Conservation (phyloP, 2,113 vertebrate species). For the Uria aalge region DNA sequence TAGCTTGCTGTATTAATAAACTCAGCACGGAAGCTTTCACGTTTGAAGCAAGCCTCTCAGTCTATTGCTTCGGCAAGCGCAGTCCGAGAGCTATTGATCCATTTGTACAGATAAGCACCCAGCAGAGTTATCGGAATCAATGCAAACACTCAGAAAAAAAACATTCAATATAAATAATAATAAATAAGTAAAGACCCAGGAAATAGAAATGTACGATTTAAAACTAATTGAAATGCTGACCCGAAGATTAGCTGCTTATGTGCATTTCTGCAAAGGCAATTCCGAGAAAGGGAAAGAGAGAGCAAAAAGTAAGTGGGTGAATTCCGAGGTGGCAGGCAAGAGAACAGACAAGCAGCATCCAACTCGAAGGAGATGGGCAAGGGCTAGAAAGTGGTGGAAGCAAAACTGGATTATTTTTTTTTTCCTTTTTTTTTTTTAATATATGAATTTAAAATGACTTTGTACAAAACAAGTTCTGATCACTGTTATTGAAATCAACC, state of each 20-base stretch:
- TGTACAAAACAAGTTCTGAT: background rate
- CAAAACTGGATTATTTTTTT: background rate
- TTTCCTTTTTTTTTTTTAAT: background rate
- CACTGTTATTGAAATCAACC: background rate
- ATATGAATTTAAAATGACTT: background rate
- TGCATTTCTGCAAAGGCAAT: background rate
- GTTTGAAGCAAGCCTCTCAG: background rate
- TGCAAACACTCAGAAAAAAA: background rate
- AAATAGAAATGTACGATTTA: slow-evolving; percentile 8
- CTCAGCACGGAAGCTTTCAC: background rate
- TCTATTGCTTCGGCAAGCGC: background rate
- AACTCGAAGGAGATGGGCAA: background rate
- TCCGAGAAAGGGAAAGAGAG: background rate
- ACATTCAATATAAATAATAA: slow-evolving; percentile 10
- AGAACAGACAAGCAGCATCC: background rate
- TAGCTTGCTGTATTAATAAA: background rate
- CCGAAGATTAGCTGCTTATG: background rate
- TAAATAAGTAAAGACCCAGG: background rate
- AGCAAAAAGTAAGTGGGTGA: background rate
- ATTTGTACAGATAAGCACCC: background rate
- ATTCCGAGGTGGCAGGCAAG: background rate
- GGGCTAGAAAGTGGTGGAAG: background rate
- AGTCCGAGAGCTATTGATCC: background rate
- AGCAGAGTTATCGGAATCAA: background rate
- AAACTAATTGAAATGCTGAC: slow-evolving; percentile 23